Base-by-base conservation (phyloP, 1,140 invertebrate species). In the Cotesia chilonis region DNA sequence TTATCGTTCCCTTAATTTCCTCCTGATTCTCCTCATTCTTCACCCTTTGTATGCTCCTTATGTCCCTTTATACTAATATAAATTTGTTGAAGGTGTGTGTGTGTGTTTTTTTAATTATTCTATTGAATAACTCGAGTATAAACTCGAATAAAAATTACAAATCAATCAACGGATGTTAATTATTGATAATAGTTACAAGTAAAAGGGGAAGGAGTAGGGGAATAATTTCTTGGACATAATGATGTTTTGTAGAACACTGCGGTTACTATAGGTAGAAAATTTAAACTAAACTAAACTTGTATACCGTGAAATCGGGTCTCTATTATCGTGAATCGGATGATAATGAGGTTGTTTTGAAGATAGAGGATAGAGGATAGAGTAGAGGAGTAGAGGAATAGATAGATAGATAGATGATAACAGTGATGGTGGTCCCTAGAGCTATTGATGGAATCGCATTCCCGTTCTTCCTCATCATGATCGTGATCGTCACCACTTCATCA, bases 241-340 rank as follows among this genome's bases (percentile, higher is more conserved):
- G 41, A 47, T 6, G 41, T 47, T 47, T 47, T 2, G 6, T 47
- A 10, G 6, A 47, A 47, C 41, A 47, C 6, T 9, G 10, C 10
- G 7, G 6, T 47, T 47, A 47, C 41, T 3, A 47, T 0, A 47
- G 41, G 41, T 47, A 78, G 68, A 38, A 9, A 47, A 47, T 47
- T 47, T 47, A 47, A 47, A 47, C 69, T 71, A 55, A 71, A 64
- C 57, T 52, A 67, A 66, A 60, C 28, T 57, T 67, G 14, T 35
- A 47, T 47, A 54, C 60, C 60, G 63, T 75, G 74, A 70, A 75
- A 75, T 77, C 70, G 72, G 55, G 69, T 77, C 76, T 80, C 78
- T 79, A 80, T 82, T 82, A 78, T 74, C 78, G 77, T 82, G 81
- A 83, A 83, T 84, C 81, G 80, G 83, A 84, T 82, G 81, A 83